Percentiles rank a stretch among this genome's conserved stretches.
These are phyloP conservation scores for Oryzias dopingdopingensis DNA, from an alignment of 2,797 vertebrate species.

Conservation along the genomic window DNA sequence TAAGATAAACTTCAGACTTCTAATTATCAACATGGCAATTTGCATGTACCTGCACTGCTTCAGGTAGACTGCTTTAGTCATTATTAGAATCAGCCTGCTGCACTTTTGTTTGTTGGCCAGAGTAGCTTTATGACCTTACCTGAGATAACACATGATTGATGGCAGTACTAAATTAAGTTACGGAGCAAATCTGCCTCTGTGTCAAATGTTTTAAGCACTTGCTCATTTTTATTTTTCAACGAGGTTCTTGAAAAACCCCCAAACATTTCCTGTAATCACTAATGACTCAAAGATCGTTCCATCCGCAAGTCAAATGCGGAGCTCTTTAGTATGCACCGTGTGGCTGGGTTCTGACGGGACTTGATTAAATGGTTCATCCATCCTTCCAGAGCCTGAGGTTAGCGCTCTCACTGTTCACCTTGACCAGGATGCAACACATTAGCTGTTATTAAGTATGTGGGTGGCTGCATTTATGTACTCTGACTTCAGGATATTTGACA, in stretches of 20 bases:
- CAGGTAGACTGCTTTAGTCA: too few species aligned
- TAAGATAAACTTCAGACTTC: too few species aligned
- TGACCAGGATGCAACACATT: conserved; percentile 26
- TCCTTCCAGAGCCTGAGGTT: conserved; percentile 31
- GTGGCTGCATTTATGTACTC: neutral
- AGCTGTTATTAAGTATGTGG: conserved; percentile 14
- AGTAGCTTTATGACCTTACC: too few species aligned
- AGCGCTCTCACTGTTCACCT: conserved; percentile 46
- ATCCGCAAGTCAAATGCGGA: conserved; percentile 3
- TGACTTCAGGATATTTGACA: neutral
- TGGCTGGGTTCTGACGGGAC: conserved; percentile 28
- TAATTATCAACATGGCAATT: too few species aligned
- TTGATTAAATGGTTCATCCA: conserved; percentile 39
- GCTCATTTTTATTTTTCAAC: neutral
- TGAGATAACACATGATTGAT: too few species aligned
- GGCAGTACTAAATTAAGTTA: too few species aligned
- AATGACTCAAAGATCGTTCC: neutral
- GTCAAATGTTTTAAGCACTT: neutral
- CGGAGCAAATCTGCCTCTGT: neutral
- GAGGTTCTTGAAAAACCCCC: conserved; percentile 3
- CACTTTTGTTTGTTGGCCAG: too few species aligned
- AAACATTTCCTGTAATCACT: neutral
- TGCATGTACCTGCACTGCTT: too few species aligned
- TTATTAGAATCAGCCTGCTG: too few species aligned
- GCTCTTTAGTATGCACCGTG: conserved; percentile 13